Conservation (phyloP, 1,140 invertebrate species). For the Drosophila auraria region DNA sequence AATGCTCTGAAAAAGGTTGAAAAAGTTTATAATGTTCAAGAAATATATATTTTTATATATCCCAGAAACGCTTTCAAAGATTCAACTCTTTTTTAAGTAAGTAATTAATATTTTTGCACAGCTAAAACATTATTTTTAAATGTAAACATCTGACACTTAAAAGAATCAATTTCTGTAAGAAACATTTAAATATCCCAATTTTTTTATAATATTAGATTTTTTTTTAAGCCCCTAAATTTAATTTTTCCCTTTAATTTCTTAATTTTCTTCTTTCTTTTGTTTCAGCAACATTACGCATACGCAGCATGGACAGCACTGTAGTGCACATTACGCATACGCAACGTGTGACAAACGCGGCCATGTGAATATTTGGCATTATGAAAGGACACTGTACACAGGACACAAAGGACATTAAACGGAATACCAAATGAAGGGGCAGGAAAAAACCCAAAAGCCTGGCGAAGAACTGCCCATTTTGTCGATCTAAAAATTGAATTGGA, state of each 20-base stretch:
- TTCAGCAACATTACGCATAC: constrained; percentile 42
- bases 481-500: constrained; percentile 74
- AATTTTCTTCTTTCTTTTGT: neutral
- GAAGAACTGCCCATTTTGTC: constrained; percentile 48
- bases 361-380: constrained; percentile 49
- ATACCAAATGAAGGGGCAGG: constrained; percentile 51
- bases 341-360: constrained; percentile 28
- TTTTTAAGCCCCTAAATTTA: neutral
- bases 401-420: constrained; percentile 76
- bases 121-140: too few species aligned
- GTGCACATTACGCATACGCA: constrained; percentile 70
- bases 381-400: constrained; percentile 40
- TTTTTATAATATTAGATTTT: too few species aligned
- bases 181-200: neutral
- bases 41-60: too few species aligned
- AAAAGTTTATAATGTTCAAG: too few species aligned
- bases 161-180: too few species aligned
- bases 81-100: too few species aligned
- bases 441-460: constrained; percentile 14
- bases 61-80: too few species aligned
- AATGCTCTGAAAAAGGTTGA: too few species aligned
- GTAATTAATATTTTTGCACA: too few species aligned
- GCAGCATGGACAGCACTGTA: constrained; percentile 26
- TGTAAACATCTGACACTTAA: too few species aligned
- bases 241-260: neutral